Base-by-base conservation (phyloP, 2,888 invertebrate genomes). In the Aphidius colemani region DNA sequence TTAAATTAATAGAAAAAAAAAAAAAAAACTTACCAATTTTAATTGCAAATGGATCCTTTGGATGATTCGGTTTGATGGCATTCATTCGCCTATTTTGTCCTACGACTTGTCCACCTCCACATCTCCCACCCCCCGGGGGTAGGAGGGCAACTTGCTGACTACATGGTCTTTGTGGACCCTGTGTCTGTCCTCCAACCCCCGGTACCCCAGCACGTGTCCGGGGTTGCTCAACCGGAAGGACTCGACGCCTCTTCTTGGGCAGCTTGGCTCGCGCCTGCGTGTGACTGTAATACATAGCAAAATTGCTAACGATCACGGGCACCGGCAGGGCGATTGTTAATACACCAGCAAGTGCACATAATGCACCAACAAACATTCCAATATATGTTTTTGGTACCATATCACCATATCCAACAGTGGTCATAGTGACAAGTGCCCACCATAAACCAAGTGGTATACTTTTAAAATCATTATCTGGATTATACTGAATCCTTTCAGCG, bases 351-450 rank as follows among this genome's bases (percentile, higher is more conserved):
- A 99, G 88, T 69, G 99, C 98, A 85, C 98, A 99, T 57, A 99
- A 88, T 11, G 97, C 96, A 72, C 98, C 98, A 71, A 98, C 97
- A 82, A 98, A 96, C 98, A 98, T 98, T 71, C 98, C 98, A 70
- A 96, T 93, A 83, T 98, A 98, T 51, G 98, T 98, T 84, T 97
- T 97, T 67, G 98, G 97, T 73, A 93, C 96, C 96, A 98, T 98
- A 84, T 98, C 97, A 65, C 98, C 98, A 83, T 98, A 98, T 53
- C 98, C 98, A 65, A 98, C 97, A 0, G 96, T 96, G 73, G 98
- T 98, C 98, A 98, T 98, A 72, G 98, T 98, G 72, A 98, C 97
- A 84, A 98, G 88, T 53, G 98, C 98, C 98, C 98, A 98, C 98
- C 98, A 98, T 71, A 98, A 85, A 53, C 98, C 98, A 76, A 96